These are phyloP conservation scores for Atherinosoma microstoma DNA, from an alignment of 2,797 vertebrate species.

Conservation along the genomic window DNA sequence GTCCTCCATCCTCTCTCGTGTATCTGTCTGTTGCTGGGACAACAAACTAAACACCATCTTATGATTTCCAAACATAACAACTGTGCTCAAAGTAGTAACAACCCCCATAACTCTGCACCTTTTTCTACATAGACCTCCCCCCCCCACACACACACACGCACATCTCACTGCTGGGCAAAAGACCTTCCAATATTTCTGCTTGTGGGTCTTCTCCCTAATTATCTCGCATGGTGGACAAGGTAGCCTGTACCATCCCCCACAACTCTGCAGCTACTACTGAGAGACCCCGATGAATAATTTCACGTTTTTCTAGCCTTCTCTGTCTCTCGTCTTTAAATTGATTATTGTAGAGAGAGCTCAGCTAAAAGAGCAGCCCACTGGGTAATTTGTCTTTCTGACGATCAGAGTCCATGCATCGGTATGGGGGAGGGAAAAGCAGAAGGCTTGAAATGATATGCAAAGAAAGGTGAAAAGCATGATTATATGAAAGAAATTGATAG, in stretches of 20 bases:
- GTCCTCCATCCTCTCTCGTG: slow-evolving; percentile 62
- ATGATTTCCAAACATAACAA: slow-evolving; percentile 76
- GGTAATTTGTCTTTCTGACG: slow-evolving; percentile 81
- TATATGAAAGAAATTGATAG: slow-evolving; percentile 69
- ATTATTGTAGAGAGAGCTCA: slow-evolving; percentile 81
- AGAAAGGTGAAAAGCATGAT: slow-evolving; percentile 62
- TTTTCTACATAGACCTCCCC: slow-evolving; percentile 9
- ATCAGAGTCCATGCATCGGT: slow-evolving; percentile 62
- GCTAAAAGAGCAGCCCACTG: slow-evolving; percentile 76
- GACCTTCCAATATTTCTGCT: slow-evolving; percentile 46
- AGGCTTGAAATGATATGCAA: slow-evolving; percentile 64
- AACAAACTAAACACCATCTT: slow-evolving; percentile 70
- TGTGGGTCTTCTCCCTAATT: slow-evolving; percentile 76
- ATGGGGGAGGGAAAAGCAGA: slow-evolving; percentile 49
- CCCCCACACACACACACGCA: too few relatives aligned
- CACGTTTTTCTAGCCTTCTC: slow-evolving; percentile 74
- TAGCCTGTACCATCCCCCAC: slow-evolving; percentile 71
- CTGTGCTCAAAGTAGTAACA: slow-evolving; percentile 39
- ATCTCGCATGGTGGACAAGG: slow-evolving; percentile 68
- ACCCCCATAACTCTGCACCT: slow-evolving; percentile 45
- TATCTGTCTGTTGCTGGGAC: slow-evolving; percentile 75
- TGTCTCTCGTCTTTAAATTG: slow-evolving; percentile 79
- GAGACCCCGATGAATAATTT: slow-evolving; percentile 84
- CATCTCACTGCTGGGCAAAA: slow-evolving; percentile 33
- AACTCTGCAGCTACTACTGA: slow-evolving; percentile 57